Conservation (phyloP, 2,888 invertebrate species). For the Esperia sulphurella region DNA sequence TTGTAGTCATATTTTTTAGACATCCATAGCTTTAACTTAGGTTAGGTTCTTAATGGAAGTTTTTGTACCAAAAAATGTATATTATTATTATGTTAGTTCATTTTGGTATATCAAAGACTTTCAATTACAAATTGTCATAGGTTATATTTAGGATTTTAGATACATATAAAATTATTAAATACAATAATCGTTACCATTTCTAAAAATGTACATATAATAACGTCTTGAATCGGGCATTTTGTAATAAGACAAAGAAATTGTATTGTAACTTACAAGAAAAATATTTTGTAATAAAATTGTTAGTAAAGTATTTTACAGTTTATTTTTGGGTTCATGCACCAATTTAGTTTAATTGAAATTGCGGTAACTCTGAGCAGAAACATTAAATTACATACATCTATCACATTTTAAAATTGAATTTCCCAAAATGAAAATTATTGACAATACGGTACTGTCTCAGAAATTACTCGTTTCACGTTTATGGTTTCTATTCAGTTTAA, state of each 20-base stretch:
- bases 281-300: slow-evolving; percentile 69
- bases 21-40: slow-evolving; percentile 73
- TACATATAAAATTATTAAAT: slow-evolving; percentile 60
- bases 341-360: not conserved
- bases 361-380: not conserved
- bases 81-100: slow-evolving; percentile 61
- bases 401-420: not conserved
- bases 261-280: slow-evolving; percentile 50
- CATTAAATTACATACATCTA: not conserved
- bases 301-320: slow-evolving; percentile 36
- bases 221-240: slow-evolving; percentile 47
- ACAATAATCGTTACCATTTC: slow-evolving; percentile 62
- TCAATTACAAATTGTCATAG: slow-evolving; percentile 68
- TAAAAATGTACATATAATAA: slow-evolving; percentile 42
- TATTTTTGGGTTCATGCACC: slow-evolving; percentile 19
- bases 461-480: no score
- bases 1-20: slow-evolving; percentile 70
- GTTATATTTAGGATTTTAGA: slow-evolving; percentile 38
- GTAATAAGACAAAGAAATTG: slow-evolving; percentile 35
- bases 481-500: not conserved
- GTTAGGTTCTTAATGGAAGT: slow-evolving; percentile 51
- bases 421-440: not conserved
- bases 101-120: slow-evolving; percentile 69
- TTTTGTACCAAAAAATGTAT: slow-evolving; percentile 76
- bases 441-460: no score